Base-by-base conservation (phyloP, 1,140 invertebrate genomes). In the Calycopis cecrops region DNA sequence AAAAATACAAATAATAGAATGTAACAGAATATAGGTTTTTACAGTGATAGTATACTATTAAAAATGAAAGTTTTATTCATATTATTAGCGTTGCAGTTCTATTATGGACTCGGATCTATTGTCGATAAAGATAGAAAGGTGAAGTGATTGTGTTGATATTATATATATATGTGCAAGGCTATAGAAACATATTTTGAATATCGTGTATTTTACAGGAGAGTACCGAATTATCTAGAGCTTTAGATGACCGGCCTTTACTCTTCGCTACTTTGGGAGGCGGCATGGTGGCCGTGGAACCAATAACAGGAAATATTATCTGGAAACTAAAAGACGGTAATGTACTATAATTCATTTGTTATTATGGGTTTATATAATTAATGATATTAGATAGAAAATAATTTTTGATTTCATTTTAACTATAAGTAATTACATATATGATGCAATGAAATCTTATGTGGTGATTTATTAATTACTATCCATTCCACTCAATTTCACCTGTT, bases 221-320 rank as follows among this genome's bases (percentile, higher is more conserved):
- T 73, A 94, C 92, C 17, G 92, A 92, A 65, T 75, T 94, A 62
- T 90, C 92, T 7, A 85, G 91, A 34, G 91, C 93, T 66, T 76
- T 85, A 42, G 93, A 94, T 73, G 91, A 93, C 72, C 87, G 92
- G 59, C 87, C 94, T 48, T 81, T 99, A 52, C 90, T 98, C 59
- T 93, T 98, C 73, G 96, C 96, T 11, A 99, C 97, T 4, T 89
- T 99, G 52, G 96, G 96, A 82, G 98, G 98, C 50, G 92, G 93
- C 51, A 92, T 99, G 65, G 92, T 95, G 65, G 97, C 95, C 28
- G 90, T 99, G 28, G 94, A 95, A 71, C 93, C 94, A 67, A 86
- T 90, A 64, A 93, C 94, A 47, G 98, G 97, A 59, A 90, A 93
- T 80, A 92, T 96, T 67, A 91, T 93, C 69, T 99, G 97, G 97